A percentile compares a stretch with the other conserved stretches of the same genome.
Evolutionary conservation across 2,113 vertebrate species (phyloP).

Genomic region (Psammodynastes pulverulentus): DNA sequence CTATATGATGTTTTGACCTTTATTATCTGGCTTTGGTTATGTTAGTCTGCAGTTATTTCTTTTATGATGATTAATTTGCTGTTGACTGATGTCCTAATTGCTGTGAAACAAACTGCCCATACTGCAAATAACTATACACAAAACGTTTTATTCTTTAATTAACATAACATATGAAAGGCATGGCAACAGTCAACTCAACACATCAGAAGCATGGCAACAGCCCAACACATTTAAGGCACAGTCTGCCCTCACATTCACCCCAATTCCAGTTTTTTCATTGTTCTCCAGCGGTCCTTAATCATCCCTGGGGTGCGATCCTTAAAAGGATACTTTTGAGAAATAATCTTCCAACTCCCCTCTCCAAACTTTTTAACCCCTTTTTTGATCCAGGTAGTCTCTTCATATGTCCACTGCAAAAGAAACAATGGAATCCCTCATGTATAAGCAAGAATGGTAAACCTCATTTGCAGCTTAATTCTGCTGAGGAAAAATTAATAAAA

Average conservation of each 20-base stretch:
- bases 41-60: neutral
- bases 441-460: neutral
- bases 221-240: neutral
- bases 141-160: neutral
- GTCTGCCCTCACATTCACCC: conserved; percentile 31
- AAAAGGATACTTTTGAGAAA: conserved; percentile 76
- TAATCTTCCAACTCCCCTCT: conserved; percentile 83
- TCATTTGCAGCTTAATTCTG: neutral
- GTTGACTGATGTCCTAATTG: neutral
- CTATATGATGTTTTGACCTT: neutral
- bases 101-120: neutral
- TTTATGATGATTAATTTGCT: neutral
- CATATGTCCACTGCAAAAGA: conserved; percentile 71
- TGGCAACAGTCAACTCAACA: neutral
- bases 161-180: neutral
- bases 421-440: neutral
- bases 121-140: neutral
- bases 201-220: too few relatives aligned
- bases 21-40: neutral
- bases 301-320: conserved; percentile 79
- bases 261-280: conserved; percentile 82
- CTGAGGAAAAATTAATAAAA: neutral
- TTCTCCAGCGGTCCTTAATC: conserved; percentile 94
- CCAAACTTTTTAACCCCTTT: conserved; percentile 82
- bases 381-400: conserved; percentile 83